phyloP scores from a whole-genome alignment of 2,113 vertebrate genomes.

The Antechinus stuartii region DNA sequence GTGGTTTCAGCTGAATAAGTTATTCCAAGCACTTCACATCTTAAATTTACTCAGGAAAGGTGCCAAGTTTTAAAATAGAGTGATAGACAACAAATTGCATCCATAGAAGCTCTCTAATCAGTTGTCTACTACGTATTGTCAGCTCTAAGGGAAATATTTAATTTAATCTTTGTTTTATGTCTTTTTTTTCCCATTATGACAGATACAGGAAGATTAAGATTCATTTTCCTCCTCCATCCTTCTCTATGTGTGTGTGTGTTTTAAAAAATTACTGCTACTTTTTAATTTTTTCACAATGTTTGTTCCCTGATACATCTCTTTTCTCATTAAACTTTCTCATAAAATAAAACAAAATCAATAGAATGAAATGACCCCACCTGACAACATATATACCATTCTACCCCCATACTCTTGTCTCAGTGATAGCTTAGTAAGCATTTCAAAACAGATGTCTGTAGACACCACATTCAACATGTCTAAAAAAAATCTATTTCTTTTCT shows the following conservation, averaged over 20 bases:
- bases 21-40: slow-evolving; percentile 73
- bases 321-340: not conserved
- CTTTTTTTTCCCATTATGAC: slow-evolving; percentile 35
- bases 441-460: not conserved
- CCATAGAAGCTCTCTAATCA: slow-evolving; percentile 65
- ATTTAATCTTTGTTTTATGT: slow-evolving; percentile 48
- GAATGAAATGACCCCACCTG: not conserved
- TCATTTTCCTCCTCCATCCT: not conserved
- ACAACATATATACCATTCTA: not conserved
- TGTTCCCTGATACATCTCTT: not conserved
- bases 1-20: slow-evolving; percentile 62
- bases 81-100: slow-evolving; percentile 72
- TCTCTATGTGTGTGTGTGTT: not conserved
- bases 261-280: not conserved
- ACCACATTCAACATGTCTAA: not conserved
- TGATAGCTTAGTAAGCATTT: not conserved
- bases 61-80: slow-evolving; percentile 77
- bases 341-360: not conserved
- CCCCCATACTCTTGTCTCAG: not conserved
- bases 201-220: slow-evolving; percentile 17
- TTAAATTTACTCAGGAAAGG: slow-evolving; percentile 69
- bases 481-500: not conserved
- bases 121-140: slow-evolving; percentile 71
- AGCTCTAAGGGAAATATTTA: slow-evolving; percentile 63
- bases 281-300: not conserved